These are phyloP conservation scores for Pachyramphus minor DNA, from an alignment of 2,113 vertebrate genomes.

Conservation along the genomic window DNA sequence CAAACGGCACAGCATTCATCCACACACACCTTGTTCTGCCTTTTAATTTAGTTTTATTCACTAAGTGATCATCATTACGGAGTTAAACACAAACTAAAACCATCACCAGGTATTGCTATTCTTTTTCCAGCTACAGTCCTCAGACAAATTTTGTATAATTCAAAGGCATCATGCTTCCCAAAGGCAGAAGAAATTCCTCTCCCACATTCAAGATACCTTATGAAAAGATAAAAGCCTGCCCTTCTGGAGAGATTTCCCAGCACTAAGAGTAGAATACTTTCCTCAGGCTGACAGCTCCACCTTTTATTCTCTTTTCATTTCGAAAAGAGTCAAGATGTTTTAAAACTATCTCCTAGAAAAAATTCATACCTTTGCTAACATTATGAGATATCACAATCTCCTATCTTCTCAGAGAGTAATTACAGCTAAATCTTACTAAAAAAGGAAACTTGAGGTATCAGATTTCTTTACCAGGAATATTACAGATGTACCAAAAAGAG, in stretches of 20 bases:
- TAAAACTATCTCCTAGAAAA: background rate
- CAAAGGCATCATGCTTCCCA: background rate
- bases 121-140: background rate
- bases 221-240: background rate
- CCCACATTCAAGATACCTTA: background rate
- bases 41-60: background rate
- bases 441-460: background rate
- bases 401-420: background rate
- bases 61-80: background rate
- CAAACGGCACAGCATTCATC: background rate
- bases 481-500: background rate
- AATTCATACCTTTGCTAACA: background rate
- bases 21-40: background rate
- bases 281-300: background rate
- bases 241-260: background rate
- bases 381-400: background rate
- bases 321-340: background rate
- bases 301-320: background rate
- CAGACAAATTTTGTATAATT: background rate
- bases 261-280: background rate
- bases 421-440: background rate
- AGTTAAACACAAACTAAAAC: background rate
- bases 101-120: rapidly evolving
- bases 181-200: background rate
- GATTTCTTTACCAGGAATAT: background rate